phyloP scores from a whole-genome alignment of 2,113 vertebrate genomes.

The Parus major region DNA sequence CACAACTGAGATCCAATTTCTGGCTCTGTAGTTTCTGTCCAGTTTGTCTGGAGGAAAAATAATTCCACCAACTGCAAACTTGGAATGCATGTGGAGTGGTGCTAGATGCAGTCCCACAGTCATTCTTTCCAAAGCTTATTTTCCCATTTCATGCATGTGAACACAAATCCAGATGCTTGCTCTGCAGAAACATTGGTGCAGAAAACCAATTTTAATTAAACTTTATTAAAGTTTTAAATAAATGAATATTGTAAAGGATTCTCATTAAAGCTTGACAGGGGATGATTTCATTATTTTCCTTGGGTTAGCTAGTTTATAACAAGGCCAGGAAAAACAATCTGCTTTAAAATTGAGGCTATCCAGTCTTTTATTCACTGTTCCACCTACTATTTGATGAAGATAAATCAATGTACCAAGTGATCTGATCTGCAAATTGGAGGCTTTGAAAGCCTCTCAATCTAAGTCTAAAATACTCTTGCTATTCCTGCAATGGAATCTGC shows the following conservation, averaged over 20 bases:
- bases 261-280: neutral
- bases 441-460: neutral
- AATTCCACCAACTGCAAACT: neutral
- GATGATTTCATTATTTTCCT: neutral
- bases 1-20: neutral
- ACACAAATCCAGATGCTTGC: neutral
- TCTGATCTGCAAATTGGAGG: neutral
- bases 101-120: neutral
- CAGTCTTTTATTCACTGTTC: neutral
- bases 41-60: neutral
- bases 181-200: neutral
- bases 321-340: neutral
- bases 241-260: neutral
- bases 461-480: neutral
- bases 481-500: neutral
- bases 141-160: neutral
- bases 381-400: neutral
- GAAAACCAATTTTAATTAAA: neutral
- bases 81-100: neutral
- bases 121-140: neutral
- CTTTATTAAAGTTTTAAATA: neutral
- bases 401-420: neutral
- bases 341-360: neutral
- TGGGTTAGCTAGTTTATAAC: neutral
- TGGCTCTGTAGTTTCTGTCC: neutral